phyloP scores from a whole-genome alignment of 2,797 vertebrate species.

The Chrysocyon brachyurus region DNA sequence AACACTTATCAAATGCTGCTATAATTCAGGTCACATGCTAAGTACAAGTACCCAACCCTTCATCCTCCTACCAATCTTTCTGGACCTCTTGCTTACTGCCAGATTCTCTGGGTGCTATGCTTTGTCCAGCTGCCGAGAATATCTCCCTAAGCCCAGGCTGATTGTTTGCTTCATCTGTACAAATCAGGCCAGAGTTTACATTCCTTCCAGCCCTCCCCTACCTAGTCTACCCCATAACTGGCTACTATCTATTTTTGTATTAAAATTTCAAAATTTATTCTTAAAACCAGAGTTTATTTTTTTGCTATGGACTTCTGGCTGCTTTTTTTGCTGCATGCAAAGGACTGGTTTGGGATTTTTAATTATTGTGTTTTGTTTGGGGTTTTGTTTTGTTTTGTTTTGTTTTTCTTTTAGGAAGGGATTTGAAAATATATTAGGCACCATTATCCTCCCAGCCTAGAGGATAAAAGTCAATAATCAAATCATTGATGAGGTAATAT shows the following conservation, averaged over 20 bases:
- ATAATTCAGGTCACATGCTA: neutral
- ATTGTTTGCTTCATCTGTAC: neutral
- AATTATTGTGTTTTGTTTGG: neutral
- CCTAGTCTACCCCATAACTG: neutral
- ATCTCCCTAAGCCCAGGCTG: neutral
- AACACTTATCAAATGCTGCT: neutral
- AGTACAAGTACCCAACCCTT: neutral
- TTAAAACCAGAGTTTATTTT: neutral
- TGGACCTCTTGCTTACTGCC: neutral
- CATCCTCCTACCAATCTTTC: neutral
- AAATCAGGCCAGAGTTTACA: neutral
- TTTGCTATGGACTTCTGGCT: neutral
- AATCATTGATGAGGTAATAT: neutral
- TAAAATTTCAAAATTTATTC: neutral
- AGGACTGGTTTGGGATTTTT: neutral
- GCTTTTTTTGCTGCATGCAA: neutral
- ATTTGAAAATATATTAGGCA: neutral
- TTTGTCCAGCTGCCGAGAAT: neutral
- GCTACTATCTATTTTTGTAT: neutral
- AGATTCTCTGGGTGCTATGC: neutral
- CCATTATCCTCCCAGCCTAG: neutral
- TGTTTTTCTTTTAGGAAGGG: neutral
- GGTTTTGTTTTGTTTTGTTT: neutral
- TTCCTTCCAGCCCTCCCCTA: neutral
- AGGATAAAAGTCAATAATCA: constrained; percentile 17